Conservation (phyloP, 2,113 vertebrate genomes). For the Corvus moneduloides region DNA sequence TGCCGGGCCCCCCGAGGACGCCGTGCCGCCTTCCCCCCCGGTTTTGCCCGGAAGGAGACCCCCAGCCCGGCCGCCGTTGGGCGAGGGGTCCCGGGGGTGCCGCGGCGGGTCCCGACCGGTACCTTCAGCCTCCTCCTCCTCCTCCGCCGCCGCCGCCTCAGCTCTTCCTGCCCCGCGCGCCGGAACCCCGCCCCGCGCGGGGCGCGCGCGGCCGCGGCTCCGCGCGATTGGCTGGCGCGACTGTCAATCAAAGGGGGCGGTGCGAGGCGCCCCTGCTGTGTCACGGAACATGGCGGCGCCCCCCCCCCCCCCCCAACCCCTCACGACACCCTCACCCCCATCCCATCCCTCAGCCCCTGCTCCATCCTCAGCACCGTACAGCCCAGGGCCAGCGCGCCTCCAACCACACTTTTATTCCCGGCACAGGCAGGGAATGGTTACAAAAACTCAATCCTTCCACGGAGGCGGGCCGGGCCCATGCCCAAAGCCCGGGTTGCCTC, state of each 20-base stretch:
- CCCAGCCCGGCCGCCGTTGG: no score
- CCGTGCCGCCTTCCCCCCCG: neutral
- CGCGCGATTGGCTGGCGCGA: neutral
- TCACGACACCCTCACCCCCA: neutral
- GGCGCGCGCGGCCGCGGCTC: neutral
- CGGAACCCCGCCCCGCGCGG: neutral
- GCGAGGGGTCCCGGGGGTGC: neutral
- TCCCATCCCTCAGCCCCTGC: neutral
- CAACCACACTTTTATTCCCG: neutral
- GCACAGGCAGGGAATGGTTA: neutral
- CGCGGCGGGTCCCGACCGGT: neutral
- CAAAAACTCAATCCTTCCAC: neutral
- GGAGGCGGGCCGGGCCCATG: neutral
- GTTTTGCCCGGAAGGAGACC: neutral
- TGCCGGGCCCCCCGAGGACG: neutral
- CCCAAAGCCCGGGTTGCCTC: neutral
- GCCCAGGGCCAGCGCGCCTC: neutral
- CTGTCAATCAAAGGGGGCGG: neutral
- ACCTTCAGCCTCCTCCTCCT: neutral
- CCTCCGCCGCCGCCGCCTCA: neutral
- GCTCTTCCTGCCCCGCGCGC: neutral
- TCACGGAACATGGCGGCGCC: slow-evolving; percentile 39
- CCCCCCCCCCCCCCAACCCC: neutral
- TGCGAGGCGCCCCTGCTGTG: neutral
- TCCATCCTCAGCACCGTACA: neutral